These are phyloP conservation scores for Neria commutata DNA, from an alignment of 2,888 invertebrate genomes.

Conservation along the genomic window DNA sequence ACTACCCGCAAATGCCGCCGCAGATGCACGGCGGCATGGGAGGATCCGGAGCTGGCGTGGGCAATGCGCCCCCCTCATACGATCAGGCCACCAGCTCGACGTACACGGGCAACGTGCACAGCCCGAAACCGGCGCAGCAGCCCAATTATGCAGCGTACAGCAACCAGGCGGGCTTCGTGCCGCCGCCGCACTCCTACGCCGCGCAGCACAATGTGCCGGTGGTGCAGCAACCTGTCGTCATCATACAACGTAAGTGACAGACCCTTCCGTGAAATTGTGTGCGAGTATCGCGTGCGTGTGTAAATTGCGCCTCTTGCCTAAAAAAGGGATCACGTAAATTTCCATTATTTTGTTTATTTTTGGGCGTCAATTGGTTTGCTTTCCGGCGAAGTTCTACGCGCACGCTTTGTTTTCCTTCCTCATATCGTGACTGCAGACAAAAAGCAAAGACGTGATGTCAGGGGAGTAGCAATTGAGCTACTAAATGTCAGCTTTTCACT, in stretches of 20 bases:
- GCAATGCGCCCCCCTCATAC: conserved; percentile 45
- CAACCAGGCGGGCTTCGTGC: not conserved
- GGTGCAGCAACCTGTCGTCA: conserved; percentile 44
- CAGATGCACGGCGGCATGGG: not conserved
- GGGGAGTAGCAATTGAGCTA: too few relatives aligned
- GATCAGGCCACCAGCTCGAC: conserved; percentile 46
- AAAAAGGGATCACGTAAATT: too few relatives aligned
- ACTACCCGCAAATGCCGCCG: conserved; percentile 20
- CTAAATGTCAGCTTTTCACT: too few relatives aligned
- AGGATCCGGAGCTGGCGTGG: not conserved
- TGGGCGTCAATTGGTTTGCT: too few relatives aligned
- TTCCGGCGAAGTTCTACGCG: too few relatives aligned
- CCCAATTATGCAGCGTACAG: conserved; percentile 7
- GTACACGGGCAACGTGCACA: conserved; percentile 16
- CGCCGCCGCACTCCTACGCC: conserved; percentile 3
- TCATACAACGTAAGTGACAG: conserved; percentile 57
- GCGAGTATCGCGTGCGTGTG: too few relatives aligned
- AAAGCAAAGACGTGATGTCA: too few relatives aligned
- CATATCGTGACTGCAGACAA: too few relatives aligned
- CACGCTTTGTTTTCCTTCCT: too few relatives aligned
- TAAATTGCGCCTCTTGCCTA: too few relatives aligned
- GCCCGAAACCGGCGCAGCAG: conserved; percentile 3
- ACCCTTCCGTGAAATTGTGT: too few relatives aligned
- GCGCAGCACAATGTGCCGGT: conserved; percentile 19
- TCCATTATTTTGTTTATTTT: too few relatives aligned